Evolutionary conservation across 2,797 vertebrate species (phyloP).

Genomic region (Darevskia mixta): DNA sequence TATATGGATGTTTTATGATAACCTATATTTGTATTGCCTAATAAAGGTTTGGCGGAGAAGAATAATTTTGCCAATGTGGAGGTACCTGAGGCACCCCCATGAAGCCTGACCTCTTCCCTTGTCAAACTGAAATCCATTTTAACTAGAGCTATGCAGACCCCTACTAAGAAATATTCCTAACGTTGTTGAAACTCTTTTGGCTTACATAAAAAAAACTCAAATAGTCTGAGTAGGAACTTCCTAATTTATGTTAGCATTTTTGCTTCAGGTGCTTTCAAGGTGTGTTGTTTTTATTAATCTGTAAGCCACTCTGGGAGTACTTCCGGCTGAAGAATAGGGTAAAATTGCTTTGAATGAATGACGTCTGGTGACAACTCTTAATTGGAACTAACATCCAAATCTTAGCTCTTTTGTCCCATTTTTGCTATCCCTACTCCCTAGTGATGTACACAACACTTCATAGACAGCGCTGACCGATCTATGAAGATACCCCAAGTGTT

Average conservation of each 20-base stretch:
- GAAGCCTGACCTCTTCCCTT: no score
- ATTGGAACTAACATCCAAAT: not conserved
- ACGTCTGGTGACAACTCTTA: not conserved
- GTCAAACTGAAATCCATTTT: not conserved
- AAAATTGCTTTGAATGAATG: not conserved
- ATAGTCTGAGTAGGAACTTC: not conserved
- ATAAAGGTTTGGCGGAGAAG: no score
- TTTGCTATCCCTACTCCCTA: not conserved
- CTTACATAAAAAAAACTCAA: not conserved
- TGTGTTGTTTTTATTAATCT: no score
- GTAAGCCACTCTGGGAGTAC: no score
- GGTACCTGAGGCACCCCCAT: not conserved
- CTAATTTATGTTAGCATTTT: not conserved
- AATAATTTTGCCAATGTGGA: not conserved
- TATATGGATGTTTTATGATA: no score
- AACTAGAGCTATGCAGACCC: not conserved
- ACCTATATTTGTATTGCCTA: no score
- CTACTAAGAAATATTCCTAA: not conserved
- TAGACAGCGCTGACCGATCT: no score
- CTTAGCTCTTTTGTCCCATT: not conserved
- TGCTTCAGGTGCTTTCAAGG: not conserved
- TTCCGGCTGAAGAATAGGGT: no score
- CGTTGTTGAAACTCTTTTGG: no score
- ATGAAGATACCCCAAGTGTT: conserved; percentile 2
- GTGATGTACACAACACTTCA: not conserved